phyloP scores from a whole-genome alignment of 2,888 invertebrate species.

The Volucella inanis region DNA sequence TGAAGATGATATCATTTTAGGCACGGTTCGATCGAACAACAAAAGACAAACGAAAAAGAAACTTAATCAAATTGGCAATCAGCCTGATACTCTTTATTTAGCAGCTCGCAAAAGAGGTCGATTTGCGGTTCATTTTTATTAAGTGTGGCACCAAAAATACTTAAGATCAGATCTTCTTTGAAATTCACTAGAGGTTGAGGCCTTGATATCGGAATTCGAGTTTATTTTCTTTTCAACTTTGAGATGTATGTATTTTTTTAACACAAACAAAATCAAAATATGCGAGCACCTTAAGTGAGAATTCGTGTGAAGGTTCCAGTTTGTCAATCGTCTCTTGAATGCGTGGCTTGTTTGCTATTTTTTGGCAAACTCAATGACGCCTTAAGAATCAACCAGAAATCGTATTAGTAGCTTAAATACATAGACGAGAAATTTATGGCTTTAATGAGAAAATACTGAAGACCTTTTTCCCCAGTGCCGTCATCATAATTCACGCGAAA shows the following conservation, averaged over 20 bases:
- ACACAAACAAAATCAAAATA: not conserved
- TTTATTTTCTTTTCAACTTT: constrained; percentile 36
- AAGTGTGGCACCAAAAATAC: constrained; percentile 23
- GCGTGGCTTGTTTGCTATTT: not conserved
- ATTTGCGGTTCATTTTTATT: constrained; percentile 54
- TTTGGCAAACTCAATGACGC: not conserved
- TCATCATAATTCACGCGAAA: constrained; percentile 41
- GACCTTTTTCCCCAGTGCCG: constrained; percentile 2
- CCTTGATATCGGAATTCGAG: constrained; percentile 45
- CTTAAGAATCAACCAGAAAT: constrained; percentile 23
- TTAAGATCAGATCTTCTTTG: constrained; percentile 28
- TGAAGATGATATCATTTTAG: constrained; percentile 52
- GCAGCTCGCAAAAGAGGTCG: constrained; percentile 48
- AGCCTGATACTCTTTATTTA: constrained; percentile 52
- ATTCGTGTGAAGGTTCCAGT: constrained; percentile 19
- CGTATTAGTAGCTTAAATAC: constrained; percentile 51
- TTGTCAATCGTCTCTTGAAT: constrained; percentile 1
- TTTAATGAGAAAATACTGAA: not conserved
- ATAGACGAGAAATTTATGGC: constrained; percentile 17
- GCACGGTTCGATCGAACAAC: constrained; percentile 12
- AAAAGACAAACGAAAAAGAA: constrained; percentile 20
- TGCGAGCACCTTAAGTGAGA: not conserved
- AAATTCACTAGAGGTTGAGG: constrained; percentile 31
- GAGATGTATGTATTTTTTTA: constrained; percentile 23
- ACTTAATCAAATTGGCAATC: constrained; percentile 53